Conservation (phyloP, 2,888 invertebrate species). For the Dasypolia templi region DNA sequence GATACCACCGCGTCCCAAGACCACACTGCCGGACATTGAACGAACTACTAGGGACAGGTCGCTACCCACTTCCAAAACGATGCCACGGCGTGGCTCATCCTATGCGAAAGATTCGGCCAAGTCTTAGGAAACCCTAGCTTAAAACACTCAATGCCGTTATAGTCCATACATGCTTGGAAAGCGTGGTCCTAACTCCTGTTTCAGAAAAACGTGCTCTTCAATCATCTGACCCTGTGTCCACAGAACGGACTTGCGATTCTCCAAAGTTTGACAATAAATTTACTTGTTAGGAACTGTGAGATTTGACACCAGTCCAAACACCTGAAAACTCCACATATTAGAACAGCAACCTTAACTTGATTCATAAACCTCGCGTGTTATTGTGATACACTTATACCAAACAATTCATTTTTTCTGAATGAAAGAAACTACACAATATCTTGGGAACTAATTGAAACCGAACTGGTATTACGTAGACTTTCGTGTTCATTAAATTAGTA, state of each 20-base stretch:
- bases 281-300: neutral
- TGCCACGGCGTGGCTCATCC: no score
- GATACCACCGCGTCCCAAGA: no score
- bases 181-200: neutral
- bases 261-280: neutral
- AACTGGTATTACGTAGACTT: constrained; percentile 42
- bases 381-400: neutral
- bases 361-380: constrained; percentile 13
- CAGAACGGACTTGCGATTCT: no score
- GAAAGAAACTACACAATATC: constrained; percentile 30
- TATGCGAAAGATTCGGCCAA: no score
- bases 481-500: constrained; percentile 58
- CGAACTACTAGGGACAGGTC: no score
- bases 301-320: neutral
- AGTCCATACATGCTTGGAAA: neutral
- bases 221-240: neutral
- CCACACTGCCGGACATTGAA: no score
- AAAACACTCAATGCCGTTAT: neutral
- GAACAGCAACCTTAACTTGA: neutral
- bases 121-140: neutral
- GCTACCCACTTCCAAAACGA: no score
- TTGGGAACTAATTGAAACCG: constrained; percentile 45
- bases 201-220: neutral
- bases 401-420: constrained; percentile 34
- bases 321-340: neutral